Evolutionary conservation across 2,888 invertebrate species (phyloP).

Genomic region (Rotaria macrura): DNA sequence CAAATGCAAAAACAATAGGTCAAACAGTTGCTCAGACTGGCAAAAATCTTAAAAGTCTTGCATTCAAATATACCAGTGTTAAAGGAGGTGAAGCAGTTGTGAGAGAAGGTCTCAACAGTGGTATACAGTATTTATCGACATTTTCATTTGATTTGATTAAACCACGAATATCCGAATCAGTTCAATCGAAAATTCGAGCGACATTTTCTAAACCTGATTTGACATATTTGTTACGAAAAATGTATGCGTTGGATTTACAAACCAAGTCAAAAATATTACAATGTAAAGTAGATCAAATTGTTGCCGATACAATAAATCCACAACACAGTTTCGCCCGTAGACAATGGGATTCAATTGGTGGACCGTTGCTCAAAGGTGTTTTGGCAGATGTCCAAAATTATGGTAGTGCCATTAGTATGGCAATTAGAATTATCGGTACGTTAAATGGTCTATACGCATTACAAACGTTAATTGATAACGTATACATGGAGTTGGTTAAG

Average conservation of each 20-base stretch:
- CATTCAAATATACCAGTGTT: conserved; percentile 18
- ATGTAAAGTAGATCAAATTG: conserved; percentile 22
- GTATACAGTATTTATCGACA: conserved; percentile 2
- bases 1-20: not conserved
- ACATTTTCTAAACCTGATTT: not conserved
- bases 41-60: conserved; percentile 15
- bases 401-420: conserved; percentile 22
- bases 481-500: not conserved
- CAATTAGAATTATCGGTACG: conserved; percentile 17
- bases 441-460: not conserved
- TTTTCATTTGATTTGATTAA: conserved; percentile 19
- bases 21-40: not conserved
- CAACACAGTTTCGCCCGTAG: not conserved
- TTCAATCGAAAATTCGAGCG: not conserved
- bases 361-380: conserved; percentile 24
- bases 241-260: not conserved
- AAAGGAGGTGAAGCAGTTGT: conserved; percentile 24
- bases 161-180: conserved; percentile 18
- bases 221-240: not conserved
- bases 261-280: conserved; percentile 16
- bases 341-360: conserved; percentile 20
- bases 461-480: not conserved
- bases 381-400: not conserved
- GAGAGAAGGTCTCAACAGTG: conserved; percentile 23
- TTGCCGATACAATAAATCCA: conserved; percentile 19